Evolutionary conservation across 2,113 vertebrate genomes (phyloP).

Genomic region (human (Homo sapiens)): DNA sequence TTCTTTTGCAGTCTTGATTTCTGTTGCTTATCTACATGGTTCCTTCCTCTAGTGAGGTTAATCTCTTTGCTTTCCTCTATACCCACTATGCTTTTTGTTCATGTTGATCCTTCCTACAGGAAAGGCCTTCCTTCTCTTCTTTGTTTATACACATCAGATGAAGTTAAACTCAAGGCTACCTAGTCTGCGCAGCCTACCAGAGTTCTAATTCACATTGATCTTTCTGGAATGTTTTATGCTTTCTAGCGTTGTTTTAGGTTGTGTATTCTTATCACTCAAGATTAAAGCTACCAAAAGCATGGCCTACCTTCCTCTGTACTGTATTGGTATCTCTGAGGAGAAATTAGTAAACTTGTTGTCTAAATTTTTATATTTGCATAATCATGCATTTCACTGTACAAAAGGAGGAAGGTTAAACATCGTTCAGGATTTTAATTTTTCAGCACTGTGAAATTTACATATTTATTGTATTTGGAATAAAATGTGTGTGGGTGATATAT

Average conservation of each 20-base stretch:
- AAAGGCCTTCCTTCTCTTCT: not conserved
- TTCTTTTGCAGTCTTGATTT: not conserved
- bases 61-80: not conserved
- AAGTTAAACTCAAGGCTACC: not conserved
- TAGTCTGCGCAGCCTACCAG: not conserved
- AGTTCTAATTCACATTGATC: not conserved
- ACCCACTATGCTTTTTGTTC: not conserved
- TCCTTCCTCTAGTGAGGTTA: not conserved
- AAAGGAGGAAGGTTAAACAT: not conserved
- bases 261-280: not conserved
- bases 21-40: not conserved
- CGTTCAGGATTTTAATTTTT: slow-evolving; percentile 49
- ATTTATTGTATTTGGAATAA: slow-evolving; percentile 13
- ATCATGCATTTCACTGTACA: not conserved
- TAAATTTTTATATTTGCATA: slow-evolving; percentile 10
- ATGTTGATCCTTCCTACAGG: not conserved
- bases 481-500: not conserved
- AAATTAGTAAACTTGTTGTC: slow-evolving; percentile 22
- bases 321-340: not conserved
- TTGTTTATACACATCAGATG: not conserved
- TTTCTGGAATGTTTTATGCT: not conserved
- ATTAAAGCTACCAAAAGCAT: not conserved
- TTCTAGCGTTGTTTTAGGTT: not conserved
- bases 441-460: not conserved
- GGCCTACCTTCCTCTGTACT: not conserved